Conservation (phyloP, 2,888 invertebrate genomes). For the Operophtera brumata region DNA sequence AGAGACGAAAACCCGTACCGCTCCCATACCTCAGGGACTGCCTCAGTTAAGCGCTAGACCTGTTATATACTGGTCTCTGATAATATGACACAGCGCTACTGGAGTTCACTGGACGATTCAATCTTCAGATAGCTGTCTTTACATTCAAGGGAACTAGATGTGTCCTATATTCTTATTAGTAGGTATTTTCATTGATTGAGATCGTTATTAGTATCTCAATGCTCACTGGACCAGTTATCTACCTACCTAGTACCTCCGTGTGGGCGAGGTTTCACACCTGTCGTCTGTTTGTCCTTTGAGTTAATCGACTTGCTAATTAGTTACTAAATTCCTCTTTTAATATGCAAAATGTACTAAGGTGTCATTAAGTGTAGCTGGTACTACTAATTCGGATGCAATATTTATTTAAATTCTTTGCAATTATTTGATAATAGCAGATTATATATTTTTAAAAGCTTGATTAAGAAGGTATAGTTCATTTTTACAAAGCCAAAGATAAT, state of each 20-base stretch:
- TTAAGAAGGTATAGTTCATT: background rate
- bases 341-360: slow-evolving; percentile 34
- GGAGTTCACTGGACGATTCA: too few species aligned
- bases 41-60: too few species aligned
- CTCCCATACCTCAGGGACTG: too few species aligned
- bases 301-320: slow-evolving; percentile 26
- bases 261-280: slow-evolving; percentile 34
- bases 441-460: background rate
- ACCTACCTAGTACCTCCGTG: slow-evolving; percentile 2
- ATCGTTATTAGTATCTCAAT: slow-evolving; percentile 1
- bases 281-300: slow-evolving; percentile 24
- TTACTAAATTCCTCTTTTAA: slow-evolving; percentile 9
- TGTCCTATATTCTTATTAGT: background rate
- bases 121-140: too few species aligned
- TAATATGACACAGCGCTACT: too few species aligned
- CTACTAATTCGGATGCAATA: too few species aligned
- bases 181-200: background rate
- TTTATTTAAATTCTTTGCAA: too few species aligned
- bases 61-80: too few species aligned
- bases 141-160: background rate
- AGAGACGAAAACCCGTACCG: too few species aligned
- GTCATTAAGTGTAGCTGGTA: too few species aligned
- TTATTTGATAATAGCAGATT: background rate
- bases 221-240: slow-evolving; percentile 8
- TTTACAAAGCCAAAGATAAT: too few species aligned